Base-by-base conservation (phyloP, 2,888 invertebrate species). In the Drosophila parthenogenetica region DNA sequence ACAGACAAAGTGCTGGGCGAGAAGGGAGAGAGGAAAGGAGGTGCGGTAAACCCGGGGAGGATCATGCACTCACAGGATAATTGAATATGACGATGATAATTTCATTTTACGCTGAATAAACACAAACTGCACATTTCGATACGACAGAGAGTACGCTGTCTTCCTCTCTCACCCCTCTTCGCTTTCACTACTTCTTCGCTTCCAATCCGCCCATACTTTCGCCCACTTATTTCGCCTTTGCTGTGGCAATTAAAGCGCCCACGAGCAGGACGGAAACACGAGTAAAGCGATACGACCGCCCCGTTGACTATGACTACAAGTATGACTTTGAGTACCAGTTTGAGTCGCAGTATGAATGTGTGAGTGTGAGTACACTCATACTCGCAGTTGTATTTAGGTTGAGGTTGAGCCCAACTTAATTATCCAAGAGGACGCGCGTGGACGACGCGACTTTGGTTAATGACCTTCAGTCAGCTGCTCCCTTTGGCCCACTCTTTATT, bases 51-150 rank as follows among this genome's bases (percentile, higher is more conserved):
- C n/a, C 10, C 50, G 14, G 17, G 11, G 19, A 11, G 58, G 66
- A 63, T 75, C 69, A 77, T 73, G 78, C 73, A 78, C 75, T 74
- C 79, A 62, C 62, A 75, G 83, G 72, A 87, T 85, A 85, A 85
- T 85, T 85, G 73, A 85, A 88, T 87, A 80, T 75, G 81, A 63
- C 75, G 85, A 81, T 85, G 81, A 87, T 87, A 87, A 87, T 87
- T 87, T 82, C 73, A 87, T 89, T 87, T 82, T 79, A 82, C 87
- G 82, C 87, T 82, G 80, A 76, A 81, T 76, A 82, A 82, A 79
- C 85, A 82, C 80, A 80, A 84, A 80, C 81, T 83, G 80, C 83
- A 79, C 81, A 80, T 81, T 76, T 81, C 67, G 60, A 78, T 76
- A 74, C 70, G 70, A 75, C 63, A 29, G 29, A 29, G 29, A 5